Evolutionary conservation across 2,888 invertebrate species (phyloP), one percentile per base, ranked within the genome.

Genomic region (Sinohyriopsis cumingii): DNA sequence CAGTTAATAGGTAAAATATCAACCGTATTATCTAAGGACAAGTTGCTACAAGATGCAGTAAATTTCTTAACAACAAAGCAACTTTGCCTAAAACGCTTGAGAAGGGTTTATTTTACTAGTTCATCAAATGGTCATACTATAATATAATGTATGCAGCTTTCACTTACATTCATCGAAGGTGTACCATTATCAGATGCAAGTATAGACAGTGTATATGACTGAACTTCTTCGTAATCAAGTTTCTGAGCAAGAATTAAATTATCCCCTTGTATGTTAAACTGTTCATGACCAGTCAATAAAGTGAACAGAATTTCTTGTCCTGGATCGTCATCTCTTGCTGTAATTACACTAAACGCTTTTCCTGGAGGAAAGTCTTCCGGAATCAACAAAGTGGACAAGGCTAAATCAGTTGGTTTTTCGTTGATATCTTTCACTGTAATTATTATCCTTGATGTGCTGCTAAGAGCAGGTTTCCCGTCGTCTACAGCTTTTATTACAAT

Each of bases 401-500:
- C 20, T 15, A 77, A 63, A n/a, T 69, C 59, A 28, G 68, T 70
- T 19, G 84, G 84, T 12, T 73, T 65, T 24, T 84, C 83, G 72
- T 84, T 83, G 2, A 73, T 77, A 70, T 84, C 82, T 12, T 15
- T 45, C 15, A 84, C 74, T 33, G 60, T 25, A 4, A 84, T 67
- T 3, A 61, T 66, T 25, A 82, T 15, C 3, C 66, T 66, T 55
- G 78, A 73, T 3, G 69, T 69, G n/a, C 65, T 67, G 57, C 71
- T 73, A 55, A 78, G 64, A 20, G 63, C n/a, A 15, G 80, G 78
- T 4, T 57, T 64, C 6, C 83, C 81, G 57, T 70, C 67, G 55
- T 84, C 84, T 28, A 69, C 76, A 24, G 77, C 81, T 59, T 67
- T 68, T n/a, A 84, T 73, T 22, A 69, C 62, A 56, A 82, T 57